Evolutionary conservation across 2,797 vertebrate species (phyloP), one percentile per base, ranked within the genome.

Genomic region (Alauda arvensis): DNA sequence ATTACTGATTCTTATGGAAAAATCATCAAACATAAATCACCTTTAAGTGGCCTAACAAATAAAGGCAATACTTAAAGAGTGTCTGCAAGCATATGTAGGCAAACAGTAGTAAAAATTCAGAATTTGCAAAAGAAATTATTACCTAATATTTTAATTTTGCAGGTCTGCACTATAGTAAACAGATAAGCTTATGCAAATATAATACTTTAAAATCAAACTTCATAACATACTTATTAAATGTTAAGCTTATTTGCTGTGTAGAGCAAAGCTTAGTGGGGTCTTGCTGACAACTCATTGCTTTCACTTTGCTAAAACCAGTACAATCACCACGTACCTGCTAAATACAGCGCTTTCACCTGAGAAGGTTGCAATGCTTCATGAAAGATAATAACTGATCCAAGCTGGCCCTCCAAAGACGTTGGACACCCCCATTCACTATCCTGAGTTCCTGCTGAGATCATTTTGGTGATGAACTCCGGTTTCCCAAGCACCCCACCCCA

Each of bases 351-450:
- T 96, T 99, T 99, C 81, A 99, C 95, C 56, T 99, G 98, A 92
- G 95, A 92, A 60, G 98, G 96, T 61, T 98, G 98, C 53, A 99
- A 96, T 10, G 98, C 97, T 91, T 99, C 99, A 33, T 98, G 98
- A 68, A 99, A 99, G 80, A 99, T 95, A 93, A 98, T 98, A 80
- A 99, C 98, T 34, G 98, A 98, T 6, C 98, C 99, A 68, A 99
- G 97, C 5, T 99, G 99, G 45, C 99, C 99, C 94, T 99, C 98
- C 90, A 99, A 94, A 33, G 99, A 99, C 18, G 99, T 99, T 33
- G 99, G 99, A 87, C 98, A 98, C 8, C 99, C 99, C 99, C 99
- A 99, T 92, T 99, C 99, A 61, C 98, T 99, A 96, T 99, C 99
- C 94, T 99, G 99, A 31, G 99, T 99, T 62, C 99, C 99, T 3